These are phyloP conservation scores for Nycticryphes semicollaris DNA, from an alignment of 2,113 vertebrate species.

Conservation along the genomic window DNA sequence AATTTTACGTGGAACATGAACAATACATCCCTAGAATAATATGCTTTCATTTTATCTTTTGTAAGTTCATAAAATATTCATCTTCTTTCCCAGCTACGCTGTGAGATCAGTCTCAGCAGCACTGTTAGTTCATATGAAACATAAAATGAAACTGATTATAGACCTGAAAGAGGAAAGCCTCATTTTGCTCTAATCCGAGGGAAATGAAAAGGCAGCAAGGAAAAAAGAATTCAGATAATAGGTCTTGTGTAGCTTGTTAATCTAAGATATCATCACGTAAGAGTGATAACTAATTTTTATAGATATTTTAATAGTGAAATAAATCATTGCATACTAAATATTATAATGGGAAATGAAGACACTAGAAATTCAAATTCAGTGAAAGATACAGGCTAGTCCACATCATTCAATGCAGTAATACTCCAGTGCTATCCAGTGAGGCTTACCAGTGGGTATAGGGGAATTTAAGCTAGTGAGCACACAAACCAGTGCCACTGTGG, in stretches of 20 bases:
- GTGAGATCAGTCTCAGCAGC: slow-evolving; percentile 32
- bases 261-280: neutral
- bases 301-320: neutral
- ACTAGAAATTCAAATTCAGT: neutral
- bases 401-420: neutral
- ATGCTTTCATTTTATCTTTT: slow-evolving; percentile 43
- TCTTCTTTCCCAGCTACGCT: neutral
- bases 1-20: slow-evolving; percentile 26
- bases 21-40: slow-evolving; percentile 34
- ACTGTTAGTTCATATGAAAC: slow-evolving; percentile 14
- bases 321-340: neutral
- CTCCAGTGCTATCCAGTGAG: neutral
- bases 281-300: neutral
- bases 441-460: neutral
- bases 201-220: neutral
- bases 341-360: neutral
- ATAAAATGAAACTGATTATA: slow-evolving; percentile 47
- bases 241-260: neutral
- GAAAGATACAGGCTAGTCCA: neutral
- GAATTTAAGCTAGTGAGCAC: neutral
- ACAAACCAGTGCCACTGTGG: fast-evolving
- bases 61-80: slow-evolving; percentile 50
- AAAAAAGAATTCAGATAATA: neutral
- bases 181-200: slow-evolving; percentile 2
- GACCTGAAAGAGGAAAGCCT: slow-evolving; percentile 37